Base-by-base conservation (phyloP, 2,888 invertebrate species). In the Eristalis pertinax region DNA sequence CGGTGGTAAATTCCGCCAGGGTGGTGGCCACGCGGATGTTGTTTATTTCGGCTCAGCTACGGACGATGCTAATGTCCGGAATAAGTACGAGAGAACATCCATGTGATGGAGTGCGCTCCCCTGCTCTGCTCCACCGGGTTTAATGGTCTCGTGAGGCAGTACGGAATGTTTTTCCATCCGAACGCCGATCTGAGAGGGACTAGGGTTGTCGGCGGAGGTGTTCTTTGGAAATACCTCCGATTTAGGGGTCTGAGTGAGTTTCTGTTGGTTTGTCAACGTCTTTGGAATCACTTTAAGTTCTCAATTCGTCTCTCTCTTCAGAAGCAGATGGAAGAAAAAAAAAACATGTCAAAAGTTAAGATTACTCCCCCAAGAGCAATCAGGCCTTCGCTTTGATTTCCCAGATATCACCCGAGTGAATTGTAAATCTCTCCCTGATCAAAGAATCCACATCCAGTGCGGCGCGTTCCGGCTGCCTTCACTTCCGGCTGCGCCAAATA, bases 61-160 rank as follows among this genome's bases (percentile, higher is more conserved):
- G 70, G 75, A n/a, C 43, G 50, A 50, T 80, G 84, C 84, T 81
- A 81, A 82, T 82, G 82, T 75, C 50, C 65, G 64, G 85, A 82
- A 82, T 86, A 78, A 74, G 75, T 78, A 78, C 70, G 82, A 60
- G 60, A 77, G 63, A 43, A 65, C 38, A 65, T 79, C 50, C 50
- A 19, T 50, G 50, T 50, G 50, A 19, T 19, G 50, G 19, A 50
- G 50, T 38, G 38, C 19, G 50, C 19, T 19, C 5, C 8, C 5
- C 43, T 65, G 11, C 38, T 43, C 65, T 29, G 35, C 26, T 56
- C n/a, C 11, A 64, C 13, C 26, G 58, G 41, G 65, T 65, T 26
- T 74, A 35, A 64, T 35, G 56, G 29, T 65, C 67, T 56, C 38
- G 65, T 76, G 67, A 68, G 50, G 8, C n/a, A n/a, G n/a, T 50